phyloP scores from a whole-genome alignment of 1,140 invertebrate species.

The Trichoplusia ni region DNA sequence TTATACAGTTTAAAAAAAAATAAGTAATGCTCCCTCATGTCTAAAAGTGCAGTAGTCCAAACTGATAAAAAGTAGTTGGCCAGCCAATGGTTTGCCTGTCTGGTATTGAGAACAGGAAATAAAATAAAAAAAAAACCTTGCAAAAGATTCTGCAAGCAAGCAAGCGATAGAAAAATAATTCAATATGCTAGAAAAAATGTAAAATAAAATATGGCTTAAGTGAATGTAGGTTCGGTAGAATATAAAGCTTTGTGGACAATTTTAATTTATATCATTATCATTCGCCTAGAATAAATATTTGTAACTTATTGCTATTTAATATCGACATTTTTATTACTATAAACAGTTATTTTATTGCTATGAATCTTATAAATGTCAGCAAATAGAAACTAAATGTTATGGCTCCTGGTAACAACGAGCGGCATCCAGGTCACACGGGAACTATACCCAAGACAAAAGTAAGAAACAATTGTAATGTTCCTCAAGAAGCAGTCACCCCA shows the following conservation, averaged over 20 bases:
- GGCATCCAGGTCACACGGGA: conserved; percentile 75
- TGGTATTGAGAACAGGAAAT: not conserved
- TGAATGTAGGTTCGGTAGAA: not conserved
- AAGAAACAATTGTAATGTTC: conserved; percentile 79
- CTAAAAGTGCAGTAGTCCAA: too few relatives aligned
- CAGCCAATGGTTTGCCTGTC: conserved; percentile 1
- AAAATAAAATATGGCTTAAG: conserved; percentile 2
- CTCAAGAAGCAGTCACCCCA: conserved; percentile 80
- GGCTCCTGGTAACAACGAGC: conserved; percentile 77
- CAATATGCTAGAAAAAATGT: conserved; percentile 11
- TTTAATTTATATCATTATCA: not conserved
- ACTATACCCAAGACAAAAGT: conserved; percentile 80
- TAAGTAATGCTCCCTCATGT: too few relatives aligned
- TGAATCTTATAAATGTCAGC: conserved; percentile 24
- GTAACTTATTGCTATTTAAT: conserved; percentile 2
- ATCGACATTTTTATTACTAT: conserved; percentile 8
- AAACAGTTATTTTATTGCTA: not conserved
- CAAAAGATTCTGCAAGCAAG: conserved; percentile 13
- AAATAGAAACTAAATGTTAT: conserved; percentile 58
- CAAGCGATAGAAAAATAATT: conserved; percentile 10
- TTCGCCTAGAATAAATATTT: not conserved
- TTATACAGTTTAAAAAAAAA: too few relatives aligned
- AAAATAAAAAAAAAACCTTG: conserved; percentile 4
- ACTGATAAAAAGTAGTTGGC: too few relatives aligned
- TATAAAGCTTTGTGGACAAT: not conserved